Conservation (phyloP, 37 sponge, comb jelly and placozoan genomes). For the Agelas oroides region DNA sequence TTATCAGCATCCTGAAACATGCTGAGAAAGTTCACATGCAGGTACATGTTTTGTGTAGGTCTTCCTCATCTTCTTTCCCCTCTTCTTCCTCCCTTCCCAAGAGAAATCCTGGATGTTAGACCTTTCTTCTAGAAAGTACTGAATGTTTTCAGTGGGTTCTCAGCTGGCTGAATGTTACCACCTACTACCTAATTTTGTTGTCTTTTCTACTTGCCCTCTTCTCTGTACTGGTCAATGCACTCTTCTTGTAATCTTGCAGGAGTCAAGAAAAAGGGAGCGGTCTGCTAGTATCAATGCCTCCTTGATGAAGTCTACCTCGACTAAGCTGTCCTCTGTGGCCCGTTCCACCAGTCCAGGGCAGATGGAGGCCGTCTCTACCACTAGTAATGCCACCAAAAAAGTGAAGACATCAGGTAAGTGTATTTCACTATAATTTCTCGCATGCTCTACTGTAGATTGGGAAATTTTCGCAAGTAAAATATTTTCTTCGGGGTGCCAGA, state of each 20-base stretch:
- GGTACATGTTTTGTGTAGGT: slow-evolving; percentile 23
- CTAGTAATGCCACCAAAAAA: slow-evolving; percentile 1
- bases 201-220: no score
- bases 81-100: no score
- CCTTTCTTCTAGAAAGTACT: no score
- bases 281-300: not conserved
- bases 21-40: slow-evolving; percentile 83
- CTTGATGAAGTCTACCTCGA: not conserved
- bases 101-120: no score
- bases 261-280: not conserved
- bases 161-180: no score
- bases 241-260: slow-evolving; percentile 13
- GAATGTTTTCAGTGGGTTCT: no score
- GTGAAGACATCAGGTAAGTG: not conserved
- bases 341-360: slow-evolving; percentile 49
- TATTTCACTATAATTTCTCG: no score
- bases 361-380: slow-evolving; percentile 39
- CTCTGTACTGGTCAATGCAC: no score
- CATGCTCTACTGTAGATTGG: no score
- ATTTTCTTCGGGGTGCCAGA: no score
- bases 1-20: slow-evolving; percentile 93
- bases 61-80: not conserved
- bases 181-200: no score
- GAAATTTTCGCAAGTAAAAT: no score
- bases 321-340: not conserved